Evolutionary conservation across 2,888 invertebrate species (phyloP).

Genomic region (Hanleya hanleyi): DNA sequence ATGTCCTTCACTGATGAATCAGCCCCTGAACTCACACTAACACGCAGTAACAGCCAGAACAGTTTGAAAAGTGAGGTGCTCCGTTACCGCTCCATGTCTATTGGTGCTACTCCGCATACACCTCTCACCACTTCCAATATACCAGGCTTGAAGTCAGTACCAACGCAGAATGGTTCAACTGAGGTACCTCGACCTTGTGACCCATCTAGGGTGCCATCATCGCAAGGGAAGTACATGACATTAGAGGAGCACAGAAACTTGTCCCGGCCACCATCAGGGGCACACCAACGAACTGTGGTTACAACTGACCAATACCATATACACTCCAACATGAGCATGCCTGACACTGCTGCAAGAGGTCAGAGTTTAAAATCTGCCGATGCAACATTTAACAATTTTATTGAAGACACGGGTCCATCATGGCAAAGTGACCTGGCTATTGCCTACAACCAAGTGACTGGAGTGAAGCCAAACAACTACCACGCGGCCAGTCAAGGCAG

Average conservation of each 20-base stretch:
- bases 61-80: slow-evolving; percentile 36
- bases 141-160: neutral
- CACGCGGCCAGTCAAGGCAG: slow-evolving; percentile 54
- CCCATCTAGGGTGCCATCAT: neutral
- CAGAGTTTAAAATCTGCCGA: slow-evolving; percentile 58
- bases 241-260: slow-evolving; percentile 47
- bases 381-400: slow-evolving; percentile 66
- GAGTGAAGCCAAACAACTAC: slow-evolving; percentile 55
- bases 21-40: neutral
- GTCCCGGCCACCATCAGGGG: slow-evolving; percentile 46
- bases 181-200: neutral
- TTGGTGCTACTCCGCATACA: neutral
- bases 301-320: neutral
- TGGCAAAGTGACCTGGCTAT: slow-evolving; percentile 58
- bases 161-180: slow-evolving; percentile 36
- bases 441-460: slow-evolving; percentile 62
- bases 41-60: slow-evolving; percentile 16
- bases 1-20: slow-evolving; percentile 33
- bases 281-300: neutral
- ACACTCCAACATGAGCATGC: no score
- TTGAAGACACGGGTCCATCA: slow-evolving; percentile 49
- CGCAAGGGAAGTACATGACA: slow-evolving; percentile 23
- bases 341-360: no score
- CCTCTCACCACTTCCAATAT: no score
- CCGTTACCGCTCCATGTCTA: slow-evolving; percentile 14